Percentiles rank a stretch among this genome's conserved stretches.
These are phyloP conservation scores for Nannoperca obscura DNA, from an alignment of 2,797 vertebrate species.

Conservation along the genomic window DNA sequence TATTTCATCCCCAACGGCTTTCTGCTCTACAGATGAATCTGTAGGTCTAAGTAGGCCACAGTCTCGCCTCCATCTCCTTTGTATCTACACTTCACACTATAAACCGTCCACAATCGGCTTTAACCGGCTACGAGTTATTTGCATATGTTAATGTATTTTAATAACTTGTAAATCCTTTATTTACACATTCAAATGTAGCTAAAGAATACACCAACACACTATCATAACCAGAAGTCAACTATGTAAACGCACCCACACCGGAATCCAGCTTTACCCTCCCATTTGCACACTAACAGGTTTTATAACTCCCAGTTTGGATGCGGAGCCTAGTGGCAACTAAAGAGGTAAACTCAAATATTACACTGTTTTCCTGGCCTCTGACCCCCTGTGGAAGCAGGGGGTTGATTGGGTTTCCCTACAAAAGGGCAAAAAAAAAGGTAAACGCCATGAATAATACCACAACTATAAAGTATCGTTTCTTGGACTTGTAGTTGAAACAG, in stretches of 20 bases:
- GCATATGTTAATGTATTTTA: background rate
- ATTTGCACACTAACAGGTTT: background rate
- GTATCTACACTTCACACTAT: constrained; percentile 28
- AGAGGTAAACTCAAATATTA: constrained; percentile 9
- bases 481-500: background rate
- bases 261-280: background rate
- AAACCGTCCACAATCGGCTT: background rate
- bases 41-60: constrained; percentile 74
- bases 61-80: constrained; percentile 42
- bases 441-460: background rate
- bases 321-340: background rate
- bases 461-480: background rate
- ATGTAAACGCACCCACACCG: background rate
- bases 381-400: constrained; percentile 10
- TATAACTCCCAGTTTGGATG: background rate
- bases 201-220: background rate
- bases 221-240: background rate
- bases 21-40: constrained; percentile 66
- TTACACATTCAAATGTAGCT: background rate
- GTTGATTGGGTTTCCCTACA: constrained; percentile 12
- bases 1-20: constrained; percentile 43
- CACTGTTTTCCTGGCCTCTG: constrained; percentile 40
- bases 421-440: constrained; percentile 6
- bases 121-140: background rate
- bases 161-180: background rate